Evolutionary conservation across 2,797 vertebrate species (phyloP).

Genomic region (Mycteria americana): DNA sequence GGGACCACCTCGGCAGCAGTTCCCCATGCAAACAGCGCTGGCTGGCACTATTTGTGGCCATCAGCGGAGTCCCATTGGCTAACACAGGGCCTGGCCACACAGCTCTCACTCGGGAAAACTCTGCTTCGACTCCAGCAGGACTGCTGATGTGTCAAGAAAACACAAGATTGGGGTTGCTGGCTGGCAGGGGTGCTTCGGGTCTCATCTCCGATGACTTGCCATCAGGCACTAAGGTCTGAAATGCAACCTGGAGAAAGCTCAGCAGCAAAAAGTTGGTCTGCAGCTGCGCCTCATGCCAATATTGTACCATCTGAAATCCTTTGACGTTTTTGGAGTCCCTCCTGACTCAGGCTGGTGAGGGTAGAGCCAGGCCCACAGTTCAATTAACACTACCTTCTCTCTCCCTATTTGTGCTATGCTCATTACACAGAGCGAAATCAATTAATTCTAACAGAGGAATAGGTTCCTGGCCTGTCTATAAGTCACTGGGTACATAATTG

Average conservation of each 20-base stretch:
- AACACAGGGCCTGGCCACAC: neutral
- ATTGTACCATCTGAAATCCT: neutral
- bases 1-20: neutral
- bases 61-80: neutral
- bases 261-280: neutral
- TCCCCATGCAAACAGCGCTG: neutral
- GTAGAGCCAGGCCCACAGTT: neutral
- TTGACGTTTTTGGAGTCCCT: neutral
- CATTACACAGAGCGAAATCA: conserved; percentile 62
- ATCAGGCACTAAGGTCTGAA: neutral
- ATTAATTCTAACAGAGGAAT: conserved; percentile 61
- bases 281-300: fast-evolving
- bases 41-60: neutral
- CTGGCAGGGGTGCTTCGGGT: neutral
- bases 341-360: neutral
- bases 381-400: conserved; percentile 33
- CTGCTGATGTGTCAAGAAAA: neutral
- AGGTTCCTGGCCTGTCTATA: conserved; percentile 46
- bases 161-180: neutral
- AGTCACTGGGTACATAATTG: conserved; percentile 66
- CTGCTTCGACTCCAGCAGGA: neutral
- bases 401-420: conserved; percentile 3
- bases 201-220: neutral
- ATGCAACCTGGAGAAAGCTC: neutral
- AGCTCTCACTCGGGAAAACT: neutral